Percentiles rank a stretch among this genome's conserved stretches.
Conservation (phyloP, 2,113 vertebrate genomes). For the Pseudonaja textilis region DNA sequence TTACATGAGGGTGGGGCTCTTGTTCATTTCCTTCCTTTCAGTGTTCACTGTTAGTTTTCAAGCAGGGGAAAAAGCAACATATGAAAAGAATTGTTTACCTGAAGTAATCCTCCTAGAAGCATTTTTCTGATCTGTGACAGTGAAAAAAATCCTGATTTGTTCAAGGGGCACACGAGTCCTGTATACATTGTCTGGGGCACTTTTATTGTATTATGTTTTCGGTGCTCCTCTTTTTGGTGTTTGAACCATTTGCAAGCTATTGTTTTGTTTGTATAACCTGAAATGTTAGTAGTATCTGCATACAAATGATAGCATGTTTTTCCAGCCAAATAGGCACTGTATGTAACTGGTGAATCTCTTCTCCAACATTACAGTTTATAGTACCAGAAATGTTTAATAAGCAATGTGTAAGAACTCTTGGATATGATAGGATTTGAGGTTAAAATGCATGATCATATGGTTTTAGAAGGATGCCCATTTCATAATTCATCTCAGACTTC, state of each 20-base stretch:
- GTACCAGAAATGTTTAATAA: background rate
- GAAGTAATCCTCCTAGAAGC: background rate
- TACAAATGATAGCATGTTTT: background rate
- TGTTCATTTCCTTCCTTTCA: slow-evolving; percentile 8
- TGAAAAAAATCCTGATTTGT: background rate
- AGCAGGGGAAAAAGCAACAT: background rate
- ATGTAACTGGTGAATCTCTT: background rate
- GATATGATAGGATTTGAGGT: background rate
- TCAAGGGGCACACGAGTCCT: background rate
- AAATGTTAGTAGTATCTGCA: background rate
- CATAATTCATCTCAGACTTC: background rate
- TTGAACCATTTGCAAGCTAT: background rate
- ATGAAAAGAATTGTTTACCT: background rate
- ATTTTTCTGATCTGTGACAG: background rate
- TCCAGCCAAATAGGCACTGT: background rate
- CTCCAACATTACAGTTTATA: background rate
- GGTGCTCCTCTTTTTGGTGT: background rate
- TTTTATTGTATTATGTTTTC: background rate
- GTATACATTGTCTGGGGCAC: background rate
- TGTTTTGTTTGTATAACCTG: background rate
- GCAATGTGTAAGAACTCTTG: background rate
- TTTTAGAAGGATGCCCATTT: background rate
- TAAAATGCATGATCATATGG: background rate
- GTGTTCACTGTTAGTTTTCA: background rate
- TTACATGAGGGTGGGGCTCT: background rate